Conservation (phyloP, 2,113 vertebrate genomes). For the Seriola dumerili region DNA sequence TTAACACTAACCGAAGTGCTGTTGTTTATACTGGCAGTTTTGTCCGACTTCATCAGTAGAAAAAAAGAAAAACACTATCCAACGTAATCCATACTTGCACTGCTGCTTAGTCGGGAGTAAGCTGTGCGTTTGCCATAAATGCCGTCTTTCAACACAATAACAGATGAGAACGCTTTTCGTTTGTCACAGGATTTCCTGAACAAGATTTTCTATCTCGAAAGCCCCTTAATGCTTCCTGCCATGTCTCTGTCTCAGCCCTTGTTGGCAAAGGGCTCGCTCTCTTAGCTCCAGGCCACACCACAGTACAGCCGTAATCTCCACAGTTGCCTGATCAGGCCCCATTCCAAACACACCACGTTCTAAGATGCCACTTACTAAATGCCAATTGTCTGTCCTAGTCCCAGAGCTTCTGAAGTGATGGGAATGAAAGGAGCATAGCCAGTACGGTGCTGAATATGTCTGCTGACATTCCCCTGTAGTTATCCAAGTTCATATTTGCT, state of each 20-base stretch:
- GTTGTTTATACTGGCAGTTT: slow-evolving; percentile 5
- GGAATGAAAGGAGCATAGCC: slow-evolving; percentile 11
- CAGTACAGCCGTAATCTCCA: slow-evolving; percentile 51
- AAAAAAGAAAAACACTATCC: not conserved
- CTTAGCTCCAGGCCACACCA: slow-evolving; percentile 47
- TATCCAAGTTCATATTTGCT: not conserved
- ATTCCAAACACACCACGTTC: slow-evolving; percentile 37
- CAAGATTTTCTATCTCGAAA: slow-evolving; percentile 55
- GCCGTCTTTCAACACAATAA: slow-evolving; percentile 18
- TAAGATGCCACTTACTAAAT: slow-evolving; percentile 20
- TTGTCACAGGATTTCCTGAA: slow-evolving; percentile 47
- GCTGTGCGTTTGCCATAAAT: slow-evolving; percentile 39
- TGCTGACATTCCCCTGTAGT: not conserved
- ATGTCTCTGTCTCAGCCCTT: slow-evolving; percentile 50
- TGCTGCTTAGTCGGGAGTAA: slow-evolving; percentile 35
- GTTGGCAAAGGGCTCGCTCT: slow-evolving; percentile 53
- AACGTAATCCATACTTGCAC: slow-evolving; percentile 36
- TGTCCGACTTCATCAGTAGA: slow-evolving; percentile 11
- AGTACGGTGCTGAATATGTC: slow-evolving; percentile 1
- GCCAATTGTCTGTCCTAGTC: slow-evolving; percentile 39
- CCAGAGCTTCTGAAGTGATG: slow-evolving; percentile 23
- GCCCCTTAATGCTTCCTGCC: slow-evolving; percentile 45
- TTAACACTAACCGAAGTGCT: not conserved
- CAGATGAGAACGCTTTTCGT: slow-evolving; percentile 34
- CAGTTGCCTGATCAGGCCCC: slow-evolving; percentile 58